Conservation (phyloP, 2,797 vertebrate genomes). For the Florisuga fusca region DNA sequence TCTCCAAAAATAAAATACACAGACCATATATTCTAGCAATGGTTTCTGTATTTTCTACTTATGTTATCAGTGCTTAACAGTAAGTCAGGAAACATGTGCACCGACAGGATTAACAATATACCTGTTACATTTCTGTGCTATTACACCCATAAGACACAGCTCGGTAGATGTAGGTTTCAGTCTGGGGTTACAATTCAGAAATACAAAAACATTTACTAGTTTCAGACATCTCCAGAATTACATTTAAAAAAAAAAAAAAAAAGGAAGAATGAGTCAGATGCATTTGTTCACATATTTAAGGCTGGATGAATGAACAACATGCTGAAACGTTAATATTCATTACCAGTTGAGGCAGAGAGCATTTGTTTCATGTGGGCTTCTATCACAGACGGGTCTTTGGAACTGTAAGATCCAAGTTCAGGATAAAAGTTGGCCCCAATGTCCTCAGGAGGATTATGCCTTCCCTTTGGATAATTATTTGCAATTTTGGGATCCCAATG, state of each 20-base stretch:
- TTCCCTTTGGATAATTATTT: conserved; percentile 88
- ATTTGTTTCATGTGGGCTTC: conserved; percentile 96
- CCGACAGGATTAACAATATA: neutral
- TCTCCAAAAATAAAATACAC: neutral
- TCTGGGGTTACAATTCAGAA: neutral
- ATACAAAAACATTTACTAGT: neutral
- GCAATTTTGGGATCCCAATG: conserved; percentile 95
- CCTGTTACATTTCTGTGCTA: neutral
- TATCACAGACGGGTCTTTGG: conserved; percentile 89
- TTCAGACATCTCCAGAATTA: neutral
- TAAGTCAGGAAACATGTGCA: neutral
- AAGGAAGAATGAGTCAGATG: neutral
- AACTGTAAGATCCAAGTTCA: conserved; percentile 93
- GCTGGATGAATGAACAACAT: neutral
- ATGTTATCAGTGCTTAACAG: neutral
- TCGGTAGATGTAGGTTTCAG: neutral
- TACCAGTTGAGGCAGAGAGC: conserved; percentile 91
- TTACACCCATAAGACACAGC: neutral
- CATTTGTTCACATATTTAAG: neutral
- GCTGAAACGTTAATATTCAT: conserved; percentile 59
- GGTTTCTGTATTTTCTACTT: neutral
- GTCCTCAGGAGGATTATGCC: conserved; percentile 92
- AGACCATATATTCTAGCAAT: neutral
- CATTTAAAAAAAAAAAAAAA: neutral
- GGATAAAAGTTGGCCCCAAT: conserved; percentile 96